Evolutionary conservation across 2,797 vertebrate genomes (phyloP).

Genomic region (Platalea minor): DNA sequence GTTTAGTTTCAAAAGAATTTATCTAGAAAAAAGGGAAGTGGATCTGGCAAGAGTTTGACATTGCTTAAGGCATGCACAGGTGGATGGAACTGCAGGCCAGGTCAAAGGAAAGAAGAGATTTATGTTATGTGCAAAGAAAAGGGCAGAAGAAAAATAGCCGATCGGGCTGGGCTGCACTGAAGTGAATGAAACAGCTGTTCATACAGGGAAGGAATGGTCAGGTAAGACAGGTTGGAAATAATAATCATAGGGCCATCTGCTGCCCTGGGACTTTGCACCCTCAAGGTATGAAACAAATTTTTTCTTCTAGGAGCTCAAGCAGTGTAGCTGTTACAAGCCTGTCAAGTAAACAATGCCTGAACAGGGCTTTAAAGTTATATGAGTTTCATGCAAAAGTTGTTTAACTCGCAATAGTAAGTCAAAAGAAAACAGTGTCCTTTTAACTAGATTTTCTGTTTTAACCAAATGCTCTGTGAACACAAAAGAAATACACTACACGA

Average conservation of each 20-base stretch:
- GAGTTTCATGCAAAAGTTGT: conserved; percentile 75
- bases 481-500: not conserved
- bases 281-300: conserved; percentile 86
- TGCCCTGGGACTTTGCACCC: conserved; percentile 91
- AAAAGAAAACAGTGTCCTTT: not conserved
- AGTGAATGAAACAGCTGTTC: conserved; percentile 97
- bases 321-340: conserved; percentile 69
- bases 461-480: not conserved
- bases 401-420: not conserved
- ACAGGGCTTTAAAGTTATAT: conserved; percentile 82
- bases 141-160: conserved; percentile 95
- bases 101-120: conserved; percentile 91
- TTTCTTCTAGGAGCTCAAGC: conserved; percentile 89
- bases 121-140: conserved; percentile 91
- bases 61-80: conserved; percentile 93
- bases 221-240: conserved; percentile 93
- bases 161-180: conserved; percentile 85
- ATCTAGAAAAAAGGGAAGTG: conserved; percentile 48
- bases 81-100: conserved; percentile 91
- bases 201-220: conserved; percentile 92
- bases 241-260: conserved; percentile 98
- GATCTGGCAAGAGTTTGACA: conserved; percentile 73
- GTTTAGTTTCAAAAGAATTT: conserved; percentile 67
- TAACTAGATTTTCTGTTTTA: not conserved
- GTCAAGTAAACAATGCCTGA: conserved; percentile 71